Base-by-base conservation (phyloP, 2,113 vertebrate species). In the Irena cyanogastra region DNA sequence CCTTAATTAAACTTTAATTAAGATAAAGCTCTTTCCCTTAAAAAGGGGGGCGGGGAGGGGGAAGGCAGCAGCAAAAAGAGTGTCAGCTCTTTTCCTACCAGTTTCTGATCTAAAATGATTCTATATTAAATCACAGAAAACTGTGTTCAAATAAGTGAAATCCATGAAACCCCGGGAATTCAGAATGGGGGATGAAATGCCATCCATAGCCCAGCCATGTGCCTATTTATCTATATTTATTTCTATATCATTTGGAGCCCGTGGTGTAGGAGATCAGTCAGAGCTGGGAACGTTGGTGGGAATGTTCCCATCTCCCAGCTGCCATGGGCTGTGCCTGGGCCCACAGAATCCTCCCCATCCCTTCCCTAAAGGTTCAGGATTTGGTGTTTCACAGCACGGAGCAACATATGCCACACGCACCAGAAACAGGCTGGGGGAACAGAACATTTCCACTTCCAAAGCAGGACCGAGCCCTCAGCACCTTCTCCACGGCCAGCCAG, bases 1-100 rank as follows among this genome's bases (percentile, higher is more conserved):
- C 99, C 99, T 99, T 99, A 99, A 99, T 99, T 99, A 99, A 99
- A 99, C 99, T 99, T 99, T 99, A 99, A 99, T 99, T 99, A 99
- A 99, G 99, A 99, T 99, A 99, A 99, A 99, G 98, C 98, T 98
- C 98, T 98, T 97, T 94, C 97, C 97, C 97, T 98, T 97, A 95
- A 95, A 94, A 87, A 66, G 88, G 98, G 30, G 78, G 98, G 57
- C 2, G 35, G 87, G 79, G 63, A 64, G 98, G 98, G 98, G 97
- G 98, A 97, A 97, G 98, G 98, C 98, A 97, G 98, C 98, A 98
- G 96, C 96, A 94, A 97, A 97, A 95, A 97, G 97, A 96, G 93
- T 94, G 93, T 96, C 96, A 94, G 94, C 96, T 98, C 96, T 98
- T 97, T 98, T 93, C 94, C 97, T 95, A 97, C 95, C 97, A 90